These are phyloP conservation scores for Eupithecia centaureata DNA, from an alignment of 2,888 invertebrate genomes.

Conservation along the genomic window DNA sequence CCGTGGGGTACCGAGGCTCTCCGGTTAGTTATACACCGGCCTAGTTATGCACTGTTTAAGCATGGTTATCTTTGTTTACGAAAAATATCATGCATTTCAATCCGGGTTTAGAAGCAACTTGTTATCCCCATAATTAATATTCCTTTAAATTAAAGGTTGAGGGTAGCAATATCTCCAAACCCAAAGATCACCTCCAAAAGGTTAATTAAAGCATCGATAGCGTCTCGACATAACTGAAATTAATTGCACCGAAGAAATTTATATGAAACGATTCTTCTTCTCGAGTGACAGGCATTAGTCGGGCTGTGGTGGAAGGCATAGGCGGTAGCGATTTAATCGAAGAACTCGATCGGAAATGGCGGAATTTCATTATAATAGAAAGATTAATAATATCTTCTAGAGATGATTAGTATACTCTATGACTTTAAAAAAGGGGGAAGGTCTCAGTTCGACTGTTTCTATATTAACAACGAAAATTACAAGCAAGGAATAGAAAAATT, in stretches of 20 bases:
- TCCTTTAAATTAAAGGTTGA: conserved; percentile 4
- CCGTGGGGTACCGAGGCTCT: too few relatives aligned
- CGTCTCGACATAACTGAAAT: conserved; percentile 70
- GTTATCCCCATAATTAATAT: conserved; percentile 8
- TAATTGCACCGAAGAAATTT: conserved; percentile 76
- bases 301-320: conserved; percentile 41
- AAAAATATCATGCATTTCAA: not conserved
- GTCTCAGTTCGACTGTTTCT: too few relatives aligned
- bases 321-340: conserved; percentile 37
- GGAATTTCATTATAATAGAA: too few relatives aligned
- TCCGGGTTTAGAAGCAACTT: not conserved
- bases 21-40: too few relatives aligned
- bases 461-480: too few relatives aligned
- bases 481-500: too few relatives aligned
- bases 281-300: conserved; percentile 67
- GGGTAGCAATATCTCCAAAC: conserved; percentile 20
- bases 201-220: conserved; percentile 73
- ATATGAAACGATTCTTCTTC: conserved; percentile 77
- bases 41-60: too few relatives aligned
- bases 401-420: too few relatives aligned
- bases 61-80: too few relatives aligned
- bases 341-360: not conserved
- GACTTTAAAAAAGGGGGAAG: too few relatives aligned
- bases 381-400: too few relatives aligned
- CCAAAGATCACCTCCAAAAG: conserved; percentile 48